Base-by-base conservation (phyloP, 2,888 invertebrate genomes). In the Mythimna albipuncta region DNA sequence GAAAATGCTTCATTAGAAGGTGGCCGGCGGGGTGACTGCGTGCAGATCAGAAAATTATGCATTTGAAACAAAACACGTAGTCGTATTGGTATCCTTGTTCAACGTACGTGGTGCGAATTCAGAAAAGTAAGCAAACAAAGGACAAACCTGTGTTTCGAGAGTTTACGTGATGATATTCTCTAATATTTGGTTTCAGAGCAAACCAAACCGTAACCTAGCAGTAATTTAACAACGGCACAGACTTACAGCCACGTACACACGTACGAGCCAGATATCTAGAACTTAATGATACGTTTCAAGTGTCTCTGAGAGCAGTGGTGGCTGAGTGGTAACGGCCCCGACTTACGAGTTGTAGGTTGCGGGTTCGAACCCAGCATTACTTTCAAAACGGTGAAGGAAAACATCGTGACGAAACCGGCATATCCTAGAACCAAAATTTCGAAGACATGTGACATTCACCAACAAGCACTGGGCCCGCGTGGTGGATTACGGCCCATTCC, bases 51-150 rank as follows among this genome's bases (percentile, higher is more conserved):
- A 68, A 85, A 86, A 90, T 89, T 89, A 90, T 89, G 83, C 87
- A 89, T 84, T 76, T 80, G 78, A 86, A 86, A 90, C 86, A 89
- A 88, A 90, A 87, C 89, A 90, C 91, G 91, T 89, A 85, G 81
- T 85, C 87, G 87, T 89, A 89, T 91, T 89, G 89, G 90, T 90
- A 91, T 90, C 89, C 87, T 85, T 85, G 87, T 87, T 87, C 82
- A 69, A 76, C 55, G 80, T 84, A 92, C 93, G 93, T 93, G 93
- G 90, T 84, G 59, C 9, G 93, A 92, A 92, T 93, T 81, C 85
- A 75, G 79, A 72, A 71, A 72, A 71, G 72, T 69, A 75, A 84
- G 81, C 79, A 88, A 89, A 89, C 85, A 87, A 87, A 88, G 87
- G 86, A 90, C 89, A 90, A 90, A 89, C 90, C 89, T 89, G 87